Evolutionary conservation across 2,888 invertebrate species (phyloP).

Genomic region (Lycia hirtaria): DNA sequence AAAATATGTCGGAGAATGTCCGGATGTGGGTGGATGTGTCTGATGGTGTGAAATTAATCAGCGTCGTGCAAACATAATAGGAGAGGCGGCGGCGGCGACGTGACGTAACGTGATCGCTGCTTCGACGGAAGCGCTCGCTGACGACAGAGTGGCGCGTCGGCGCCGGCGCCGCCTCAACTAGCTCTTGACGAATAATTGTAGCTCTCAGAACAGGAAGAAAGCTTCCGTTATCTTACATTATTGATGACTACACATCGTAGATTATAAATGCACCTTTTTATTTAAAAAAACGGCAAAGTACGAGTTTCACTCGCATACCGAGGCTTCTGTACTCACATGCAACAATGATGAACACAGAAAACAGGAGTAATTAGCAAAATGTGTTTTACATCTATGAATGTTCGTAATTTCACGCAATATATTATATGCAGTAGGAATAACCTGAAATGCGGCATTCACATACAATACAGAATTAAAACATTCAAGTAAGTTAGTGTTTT

Average conservation of each 20-base stretch:
- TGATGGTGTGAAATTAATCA: slow-evolving; percentile 77
- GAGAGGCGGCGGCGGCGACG: slow-evolving; percentile 56
- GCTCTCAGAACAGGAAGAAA: slow-evolving; percentile 56
- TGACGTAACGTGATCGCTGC: slow-evolving; percentile 47
- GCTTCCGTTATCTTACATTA: slow-evolving; percentile 54
- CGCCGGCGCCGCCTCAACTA: slow-evolving; percentile 43
- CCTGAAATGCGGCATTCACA: too few relatives aligned
- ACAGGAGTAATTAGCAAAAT: too few relatives aligned
- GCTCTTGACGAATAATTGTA: slow-evolving; percentile 64
- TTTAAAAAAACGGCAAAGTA: too few relatives aligned
- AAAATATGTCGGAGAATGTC: slow-evolving; percentile 64
- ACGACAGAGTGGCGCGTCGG: slow-evolving; percentile 59
- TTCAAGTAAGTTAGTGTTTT: too few relatives aligned
- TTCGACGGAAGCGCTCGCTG: slow-evolving; percentile 53
- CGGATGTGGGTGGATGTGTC: slow-evolving; percentile 63
- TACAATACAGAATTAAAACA: too few relatives aligned
- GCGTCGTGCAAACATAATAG: slow-evolving; percentile 78
- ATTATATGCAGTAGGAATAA: too few relatives aligned
- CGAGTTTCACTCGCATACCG: too few relatives aligned
- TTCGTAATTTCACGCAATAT: too few relatives aligned
- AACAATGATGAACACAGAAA: too few relatives aligned
- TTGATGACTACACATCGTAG: slow-evolving; percentile 54
- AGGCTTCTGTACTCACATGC: too few relatives aligned
- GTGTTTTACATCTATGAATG: too few relatives aligned
- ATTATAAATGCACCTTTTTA: slow-evolving; percentile 46